A percentile compares a stretch with the other conserved stretches of the same genome.
phyloP scores from a whole-genome alignment of 2,797 vertebrate species.

The Poecilia wingei region DNA sequence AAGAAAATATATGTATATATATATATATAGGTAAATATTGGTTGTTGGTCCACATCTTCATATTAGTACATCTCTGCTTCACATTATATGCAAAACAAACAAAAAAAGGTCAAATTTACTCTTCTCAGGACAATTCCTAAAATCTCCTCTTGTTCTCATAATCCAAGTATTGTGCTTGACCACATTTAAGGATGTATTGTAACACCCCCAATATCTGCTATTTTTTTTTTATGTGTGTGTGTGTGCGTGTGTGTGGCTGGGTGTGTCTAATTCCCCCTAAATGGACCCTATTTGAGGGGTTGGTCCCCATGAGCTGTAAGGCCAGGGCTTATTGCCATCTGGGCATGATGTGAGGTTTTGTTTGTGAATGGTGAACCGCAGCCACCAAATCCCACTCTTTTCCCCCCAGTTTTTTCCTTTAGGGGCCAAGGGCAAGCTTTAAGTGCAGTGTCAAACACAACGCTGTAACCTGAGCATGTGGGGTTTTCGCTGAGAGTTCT shows the following conservation, averaged over 20 bases:
- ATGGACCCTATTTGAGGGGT: constrained; percentile 68
- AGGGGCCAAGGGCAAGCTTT: constrained; percentile 56
- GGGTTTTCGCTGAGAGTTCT: constrained; percentile 42
- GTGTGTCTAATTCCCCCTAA: constrained; percentile 77
- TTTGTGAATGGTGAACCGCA: constrained; percentile 61
- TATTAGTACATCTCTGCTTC: neutral
- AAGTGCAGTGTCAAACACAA: constrained; percentile 52
- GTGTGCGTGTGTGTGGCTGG: constrained; percentile 62
- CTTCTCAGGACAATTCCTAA: neutral
- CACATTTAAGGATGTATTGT: constrained; percentile 25
- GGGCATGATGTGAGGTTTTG: constrained; percentile 69
- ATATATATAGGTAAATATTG: neutral
- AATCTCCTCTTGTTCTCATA: neutral
- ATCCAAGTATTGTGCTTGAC: constrained; percentile 32
- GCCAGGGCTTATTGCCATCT: constrained; percentile 63
- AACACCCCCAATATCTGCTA: neutral
- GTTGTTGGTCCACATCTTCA: neutral
- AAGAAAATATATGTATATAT: too few species aligned
- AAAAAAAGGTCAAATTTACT: neutral
- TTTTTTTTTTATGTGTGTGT: constrained; percentile 45
- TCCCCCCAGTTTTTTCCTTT: constrained; percentile 33
- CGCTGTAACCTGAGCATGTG: constrained; percentile 54
- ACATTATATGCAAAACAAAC: neutral
- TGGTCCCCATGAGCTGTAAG: constrained; percentile 67
- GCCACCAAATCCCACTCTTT: constrained; percentile 49